Conservation (phyloP, 2,113 vertebrate genomes). For the Lagenorhynchus albirostris region DNA sequence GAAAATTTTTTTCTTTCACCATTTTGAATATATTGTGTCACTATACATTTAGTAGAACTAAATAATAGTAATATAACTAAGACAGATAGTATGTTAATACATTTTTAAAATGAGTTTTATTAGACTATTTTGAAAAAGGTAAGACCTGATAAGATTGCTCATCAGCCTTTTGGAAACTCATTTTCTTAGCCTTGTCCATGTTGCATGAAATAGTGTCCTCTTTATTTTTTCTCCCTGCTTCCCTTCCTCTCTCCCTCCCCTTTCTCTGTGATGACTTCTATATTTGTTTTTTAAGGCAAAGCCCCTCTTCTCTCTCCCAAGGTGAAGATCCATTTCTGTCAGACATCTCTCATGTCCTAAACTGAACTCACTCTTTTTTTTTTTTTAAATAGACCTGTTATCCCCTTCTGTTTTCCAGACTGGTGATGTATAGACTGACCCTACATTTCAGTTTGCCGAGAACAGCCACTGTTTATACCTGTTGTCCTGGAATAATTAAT, state of each 20-base stretch:
- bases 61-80: neutral
- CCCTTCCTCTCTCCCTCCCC: neutral
- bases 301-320: neutral
- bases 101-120: neutral
- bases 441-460: neutral
- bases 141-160: neutral
- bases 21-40: neutral
- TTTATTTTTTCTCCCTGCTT: neutral
- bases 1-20: neutral
- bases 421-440: neutral
- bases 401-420: neutral
- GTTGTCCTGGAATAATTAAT: neutral
- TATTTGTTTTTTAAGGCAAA: neutral
- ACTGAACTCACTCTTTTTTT: neutral
- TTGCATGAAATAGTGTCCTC: neutral
- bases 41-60: neutral
- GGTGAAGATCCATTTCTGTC: neutral
- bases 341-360: neutral
- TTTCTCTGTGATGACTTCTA: neutral
- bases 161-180: neutral
- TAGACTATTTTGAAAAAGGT: slow-evolving; percentile 9
- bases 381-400: neutral
- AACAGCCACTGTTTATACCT: neutral
- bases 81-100: neutral
- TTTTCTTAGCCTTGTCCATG: neutral